These are phyloP conservation scores for Verasper variegatus DNA, from an alignment of 2,113 vertebrate species.

Conservation along the genomic window DNA sequence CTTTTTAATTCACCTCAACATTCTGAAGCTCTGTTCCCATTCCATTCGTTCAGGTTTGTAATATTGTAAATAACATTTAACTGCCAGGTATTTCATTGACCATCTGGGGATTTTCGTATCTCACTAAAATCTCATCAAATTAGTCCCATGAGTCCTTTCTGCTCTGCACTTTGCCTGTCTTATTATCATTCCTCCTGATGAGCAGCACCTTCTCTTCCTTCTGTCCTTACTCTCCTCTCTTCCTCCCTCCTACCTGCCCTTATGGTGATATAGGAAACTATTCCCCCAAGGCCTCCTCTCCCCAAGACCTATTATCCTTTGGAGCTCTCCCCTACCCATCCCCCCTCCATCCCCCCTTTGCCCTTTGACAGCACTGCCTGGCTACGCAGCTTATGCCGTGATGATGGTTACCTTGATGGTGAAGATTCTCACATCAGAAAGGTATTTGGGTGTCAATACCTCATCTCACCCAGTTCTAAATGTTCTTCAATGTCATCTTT, in stretches of 20 bases:
- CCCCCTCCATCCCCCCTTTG: slow-evolving; percentile 80
- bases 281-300: slow-evolving; percentile 95
- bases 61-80: neutral
- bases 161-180: slow-evolving; percentile 70
- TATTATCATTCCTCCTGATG: slow-evolving; percentile 67
- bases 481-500: slow-evolving; percentile 5
- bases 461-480: neutral
- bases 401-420: slow-evolving; percentile 82
- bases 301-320: slow-evolving; percentile 95
- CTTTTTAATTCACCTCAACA: neutral
- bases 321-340: slow-evolving; percentile 87
- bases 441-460: slow-evolving; percentile 71
- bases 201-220: slow-evolving; percentile 62
- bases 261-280: slow-evolving; percentile 86
- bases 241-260: slow-evolving; percentile 15
- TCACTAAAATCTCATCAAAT: slow-evolving; percentile 17
- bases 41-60: neutral
- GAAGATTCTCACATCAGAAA: slow-evolving; percentile 80
- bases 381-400: slow-evolving; percentile 87
- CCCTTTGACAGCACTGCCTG: slow-evolving; percentile 90
- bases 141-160: slow-evolving; percentile 44
- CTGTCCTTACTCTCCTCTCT: slow-evolving; percentile 35
- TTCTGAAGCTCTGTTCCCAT: neutral
- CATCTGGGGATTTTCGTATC: slow-evolving; percentile 1
- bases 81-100: slow-evolving; percentile 11